phyloP scores from a whole-genome alignment of 2,888 invertebrate genomes.

The Andrena flavipes region DNA sequence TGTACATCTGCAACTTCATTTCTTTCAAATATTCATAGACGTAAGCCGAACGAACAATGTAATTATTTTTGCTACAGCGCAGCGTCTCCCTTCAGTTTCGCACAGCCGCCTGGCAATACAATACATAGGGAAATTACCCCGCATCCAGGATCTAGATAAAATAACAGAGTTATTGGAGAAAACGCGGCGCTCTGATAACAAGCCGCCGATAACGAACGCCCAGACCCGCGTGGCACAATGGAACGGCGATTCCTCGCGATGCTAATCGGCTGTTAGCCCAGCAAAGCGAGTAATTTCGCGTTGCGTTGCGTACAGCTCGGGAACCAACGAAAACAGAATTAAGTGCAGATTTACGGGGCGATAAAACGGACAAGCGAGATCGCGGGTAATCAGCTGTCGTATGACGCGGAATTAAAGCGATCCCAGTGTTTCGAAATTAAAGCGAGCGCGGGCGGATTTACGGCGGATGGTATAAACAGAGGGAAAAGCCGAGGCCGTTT shows the following conservation, averaged over 20 bases:
- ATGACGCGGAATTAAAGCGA: slow-evolving; percentile 37
- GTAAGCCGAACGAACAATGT: no score
- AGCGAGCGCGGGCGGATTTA: slow-evolving; percentile 37
- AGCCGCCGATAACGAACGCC: not conserved
- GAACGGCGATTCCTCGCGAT: slow-evolving; percentile 3
- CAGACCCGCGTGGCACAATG: not conserved
- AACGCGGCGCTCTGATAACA: not conserved
- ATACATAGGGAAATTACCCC: no score
- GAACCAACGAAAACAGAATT: slow-evolving; percentile 47
- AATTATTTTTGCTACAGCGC: no score
- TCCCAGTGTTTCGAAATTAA: slow-evolving; percentile 31
- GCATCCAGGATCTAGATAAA: not conserved
- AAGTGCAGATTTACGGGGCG: slow-evolving; percentile 47
- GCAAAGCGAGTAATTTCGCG: slow-evolving; percentile 33
- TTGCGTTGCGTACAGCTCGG: not conserved
- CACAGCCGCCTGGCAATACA: no score
- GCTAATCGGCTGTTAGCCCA: slow-evolving; percentile 48
- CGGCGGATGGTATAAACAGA: not conserved
- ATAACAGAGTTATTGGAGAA: not conserved
- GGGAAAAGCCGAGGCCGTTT: slow-evolving; percentile 33
- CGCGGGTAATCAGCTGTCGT: slow-evolving; percentile 43
- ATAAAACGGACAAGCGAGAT: slow-evolving; percentile 30
- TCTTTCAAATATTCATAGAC: no score
- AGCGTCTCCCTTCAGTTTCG: no score
- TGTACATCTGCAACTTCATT: no score